These are phyloP conservation scores for Trimorus sp. DNA, from an alignment of 2,888 invertebrate genomes.

Conservation along the genomic window DNA sequence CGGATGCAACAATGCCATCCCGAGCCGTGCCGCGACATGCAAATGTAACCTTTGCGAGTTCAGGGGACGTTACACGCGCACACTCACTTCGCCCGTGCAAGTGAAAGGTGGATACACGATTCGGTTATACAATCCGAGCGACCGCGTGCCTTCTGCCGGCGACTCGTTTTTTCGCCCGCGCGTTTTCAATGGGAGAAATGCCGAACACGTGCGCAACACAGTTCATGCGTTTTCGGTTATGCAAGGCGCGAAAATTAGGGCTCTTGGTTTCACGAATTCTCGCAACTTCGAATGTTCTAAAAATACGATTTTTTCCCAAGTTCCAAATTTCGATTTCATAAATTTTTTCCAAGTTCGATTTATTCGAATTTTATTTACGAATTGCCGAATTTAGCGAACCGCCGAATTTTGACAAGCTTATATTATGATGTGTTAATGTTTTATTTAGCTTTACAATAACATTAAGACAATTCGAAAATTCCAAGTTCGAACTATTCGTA, in stretches of 20 bases:
- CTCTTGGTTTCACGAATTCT: no score
- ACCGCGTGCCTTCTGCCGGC: slow-evolving; percentile 32
- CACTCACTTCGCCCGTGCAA: slow-evolving; percentile 64
- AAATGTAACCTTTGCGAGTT: slow-evolving; percentile 75
- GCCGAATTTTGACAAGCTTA: no score
- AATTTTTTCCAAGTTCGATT: no score
- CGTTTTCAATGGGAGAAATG: slow-evolving; percentile 52
- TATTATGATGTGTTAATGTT: no score
- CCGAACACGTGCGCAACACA: slow-evolving; percentile 44
- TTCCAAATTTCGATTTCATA: no score
- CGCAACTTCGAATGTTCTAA: no score
- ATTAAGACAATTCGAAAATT: no score
- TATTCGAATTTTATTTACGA: no score
- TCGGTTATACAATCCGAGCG: slow-evolving; percentile 50
- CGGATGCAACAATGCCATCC: slow-evolving; percentile 66
- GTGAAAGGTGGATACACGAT: slow-evolving; percentile 65
- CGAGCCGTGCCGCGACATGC: slow-evolving; percentile 71
- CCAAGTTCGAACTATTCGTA: no score
- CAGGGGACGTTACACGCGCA: slow-evolving; percentile 66
- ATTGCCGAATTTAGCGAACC: no score
- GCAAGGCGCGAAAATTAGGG: neutral
- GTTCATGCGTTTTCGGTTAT: slow-evolving; percentile 25
- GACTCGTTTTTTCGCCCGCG: slow-evolving; percentile 29
- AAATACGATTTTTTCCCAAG: no score
- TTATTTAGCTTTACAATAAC: no score